Conservation (phyloP, 2,797 vertebrate genomes). For the Leptoclinus maculatus region DNA sequence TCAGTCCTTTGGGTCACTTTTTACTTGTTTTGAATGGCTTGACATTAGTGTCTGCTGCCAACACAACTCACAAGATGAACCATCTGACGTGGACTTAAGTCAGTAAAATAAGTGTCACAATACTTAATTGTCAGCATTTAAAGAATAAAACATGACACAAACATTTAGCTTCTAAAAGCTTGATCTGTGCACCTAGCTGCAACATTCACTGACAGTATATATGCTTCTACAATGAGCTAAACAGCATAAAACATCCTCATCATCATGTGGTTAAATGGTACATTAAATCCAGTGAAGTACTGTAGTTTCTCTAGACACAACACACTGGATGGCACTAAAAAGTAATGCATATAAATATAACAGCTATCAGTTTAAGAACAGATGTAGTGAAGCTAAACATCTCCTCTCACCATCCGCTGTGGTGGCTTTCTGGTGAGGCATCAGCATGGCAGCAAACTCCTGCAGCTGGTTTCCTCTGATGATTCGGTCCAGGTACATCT, state of each 20-base stretch:
- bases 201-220: neutral
- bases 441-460: constrained; percentile 98
- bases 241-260: neutral
- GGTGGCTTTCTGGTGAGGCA: constrained; percentile 99
- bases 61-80: no score
- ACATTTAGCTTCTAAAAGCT: neutral
- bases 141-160: neutral
- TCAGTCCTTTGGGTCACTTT: no score
- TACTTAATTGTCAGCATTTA: neutral
- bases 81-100: neutral
- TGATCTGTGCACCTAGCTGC: neutral
- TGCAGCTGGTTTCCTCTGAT: constrained; percentile 98
- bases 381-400: neutral
- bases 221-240: neutral
- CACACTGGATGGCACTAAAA: neutral
- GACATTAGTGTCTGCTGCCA: neutral
- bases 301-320: neutral
- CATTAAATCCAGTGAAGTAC: neutral
- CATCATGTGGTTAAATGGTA: neutral
- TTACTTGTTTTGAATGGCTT: neutral
- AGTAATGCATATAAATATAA: neutral
- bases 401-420: constrained; percentile 85
- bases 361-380: neutral
- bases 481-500: constrained; percentile 98
- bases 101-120: neutral